Percentiles rank a stretch among this genome's conserved stretches.
phyloP scores from a whole-genome alignment of 1,140 invertebrate species.

The Zaprionus taronus region DNA sequence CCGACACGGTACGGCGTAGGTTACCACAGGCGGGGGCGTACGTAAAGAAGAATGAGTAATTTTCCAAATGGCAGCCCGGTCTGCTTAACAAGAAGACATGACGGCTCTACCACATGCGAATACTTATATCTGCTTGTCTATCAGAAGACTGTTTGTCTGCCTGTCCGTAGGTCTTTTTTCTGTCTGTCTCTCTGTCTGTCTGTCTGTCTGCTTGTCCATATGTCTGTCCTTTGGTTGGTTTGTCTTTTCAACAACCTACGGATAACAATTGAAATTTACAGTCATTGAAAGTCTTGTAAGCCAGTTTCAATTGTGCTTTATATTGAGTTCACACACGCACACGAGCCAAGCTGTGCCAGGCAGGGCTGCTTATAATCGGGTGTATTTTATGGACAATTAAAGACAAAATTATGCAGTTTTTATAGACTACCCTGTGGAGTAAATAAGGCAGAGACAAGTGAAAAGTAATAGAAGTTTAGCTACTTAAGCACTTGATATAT shows the following conservation, averaged over 20 bases:
- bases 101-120: conserved; percentile 17
- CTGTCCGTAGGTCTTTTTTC: conserved; percentile 9
- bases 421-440: neutral
- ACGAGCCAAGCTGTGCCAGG: neutral
- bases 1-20: conserved; percentile 13
- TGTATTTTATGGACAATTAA: conserved; percentile 3
- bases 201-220: neutral
- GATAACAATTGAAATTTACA: conserved; percentile 42
- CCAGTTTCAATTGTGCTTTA: conserved; percentile 4
- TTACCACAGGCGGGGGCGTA: neutral
- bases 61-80: conserved; percentile 52
- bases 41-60: conserved; percentile 56
- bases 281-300: conserved; percentile 14
- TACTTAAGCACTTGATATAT: neutral
- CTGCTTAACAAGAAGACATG: conserved; percentile 60
- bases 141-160: conserved; percentile 10
- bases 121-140: conserved; percentile 17
- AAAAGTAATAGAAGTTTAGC: neutral
- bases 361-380: neutral
- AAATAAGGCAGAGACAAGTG: neutral
- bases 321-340: conserved; percentile 4
- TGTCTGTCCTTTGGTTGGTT: conserved; percentile 2
- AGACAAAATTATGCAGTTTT: neutral
- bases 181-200: conserved; percentile 13
- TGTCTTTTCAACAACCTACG: neutral